Evolutionary conservation across 2,113 vertebrate genomes (phyloP), one percentile per base, ranked within the genome.

Genomic region (Syngnathus scovelli): DNA sequence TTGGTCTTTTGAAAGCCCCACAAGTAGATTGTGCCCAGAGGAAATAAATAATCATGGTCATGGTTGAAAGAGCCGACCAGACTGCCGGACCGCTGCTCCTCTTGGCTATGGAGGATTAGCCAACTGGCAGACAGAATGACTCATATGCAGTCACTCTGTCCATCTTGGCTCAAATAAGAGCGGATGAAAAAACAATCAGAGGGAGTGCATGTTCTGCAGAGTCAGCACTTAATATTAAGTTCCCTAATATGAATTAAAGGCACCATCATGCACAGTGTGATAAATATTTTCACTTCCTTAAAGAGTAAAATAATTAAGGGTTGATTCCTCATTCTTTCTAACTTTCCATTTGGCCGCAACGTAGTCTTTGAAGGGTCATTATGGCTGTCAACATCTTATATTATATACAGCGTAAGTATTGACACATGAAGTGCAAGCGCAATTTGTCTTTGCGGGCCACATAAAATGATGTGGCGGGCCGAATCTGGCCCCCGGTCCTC

Each of bases 21-120:
- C 65, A 80, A 83, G 74, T 81, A 70, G 78, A 84, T 82, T 82
- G 73, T 6, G 41, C 52, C 36, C 64, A 70, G 68, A 68, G 76
- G 62, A 71, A 85, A 80, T 85, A 85, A 86, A 80, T 86, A 85
- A 86, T 85, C 62, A 59, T 6, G 55, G 64, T 65, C 71, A 63
- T 68, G 80, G 81, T 78, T 77, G 66, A 71, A 48, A 77, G 61
- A 51, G 77, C 76, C 70, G 54, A 69, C 68, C 76, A 63, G 76
- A 74, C 74, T 69, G 64, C 51, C 13, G 58, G 68, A 71, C 72
- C 16, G 51, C 64, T 36, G 12, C 38, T 71, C 59, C 55, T 59
- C 68, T 44, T 33, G 51, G 72, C 70, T 72, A 71, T 67, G 48
- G 21, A 33, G 67, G 68, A 69, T 15, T 11, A 66, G 71, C 77